Evolutionary conservation across 2,113 vertebrate species (phyloP).

Genomic region (Neotoma lepida): DNA sequence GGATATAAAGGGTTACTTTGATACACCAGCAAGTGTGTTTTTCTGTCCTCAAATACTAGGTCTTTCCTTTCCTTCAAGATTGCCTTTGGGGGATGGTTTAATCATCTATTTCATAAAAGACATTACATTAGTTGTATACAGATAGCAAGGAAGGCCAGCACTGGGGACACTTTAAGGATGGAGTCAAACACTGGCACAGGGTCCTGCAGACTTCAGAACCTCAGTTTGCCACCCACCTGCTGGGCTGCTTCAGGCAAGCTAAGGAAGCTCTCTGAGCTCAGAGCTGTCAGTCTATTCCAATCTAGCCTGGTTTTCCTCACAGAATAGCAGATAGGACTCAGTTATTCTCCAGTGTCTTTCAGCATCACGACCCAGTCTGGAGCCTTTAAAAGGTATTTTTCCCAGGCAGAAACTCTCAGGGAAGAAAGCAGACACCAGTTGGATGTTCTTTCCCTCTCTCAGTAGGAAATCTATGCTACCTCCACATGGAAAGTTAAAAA

Average conservation of each 20-base stretch:
- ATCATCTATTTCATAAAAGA: background rate
- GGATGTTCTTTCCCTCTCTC: background rate
- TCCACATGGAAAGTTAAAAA: constrained; percentile 16
- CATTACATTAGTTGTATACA: accelerated
- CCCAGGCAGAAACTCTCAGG: accelerated
- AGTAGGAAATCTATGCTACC: background rate
- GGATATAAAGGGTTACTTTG: background rate
- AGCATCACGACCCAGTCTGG: accelerated
- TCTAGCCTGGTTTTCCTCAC: accelerated
- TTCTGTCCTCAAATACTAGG: accelerated
- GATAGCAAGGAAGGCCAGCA: accelerated
- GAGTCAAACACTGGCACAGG: accelerated
- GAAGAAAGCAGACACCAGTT: accelerated
- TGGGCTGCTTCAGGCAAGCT: accelerated
- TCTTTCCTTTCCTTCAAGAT: too few relatives aligned
- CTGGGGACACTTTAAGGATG: accelerated
- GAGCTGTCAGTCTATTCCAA: accelerated
- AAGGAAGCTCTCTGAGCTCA: background rate
- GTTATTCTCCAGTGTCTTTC: accelerated
- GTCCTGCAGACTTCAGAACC: accelerated
- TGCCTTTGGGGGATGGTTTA: background rate
- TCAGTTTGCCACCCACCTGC: accelerated
- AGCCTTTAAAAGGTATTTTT: accelerated
- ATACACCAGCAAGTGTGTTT: accelerated
- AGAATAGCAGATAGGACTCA: accelerated